These are phyloP conservation scores for Centropristis striata DNA, from an alignment of 2,113 vertebrate genomes.

Conservation along the genomic window DNA sequence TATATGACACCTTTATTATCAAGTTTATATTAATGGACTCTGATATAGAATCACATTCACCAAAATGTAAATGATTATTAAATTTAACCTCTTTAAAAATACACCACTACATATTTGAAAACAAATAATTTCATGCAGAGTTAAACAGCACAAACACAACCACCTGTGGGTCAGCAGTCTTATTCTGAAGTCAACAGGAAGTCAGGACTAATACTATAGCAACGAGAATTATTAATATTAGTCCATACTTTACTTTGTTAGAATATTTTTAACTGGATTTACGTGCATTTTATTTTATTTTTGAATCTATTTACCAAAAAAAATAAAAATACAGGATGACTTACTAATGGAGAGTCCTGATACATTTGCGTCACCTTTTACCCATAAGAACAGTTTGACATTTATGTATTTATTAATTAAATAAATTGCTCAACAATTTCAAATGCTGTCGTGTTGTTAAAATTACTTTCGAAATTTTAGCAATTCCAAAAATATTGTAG, in stretches of 20 bases:
- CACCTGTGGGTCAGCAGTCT: slow-evolving; percentile 60
- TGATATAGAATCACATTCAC: neutral
- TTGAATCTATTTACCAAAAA: neutral
- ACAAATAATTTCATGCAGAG: neutral
- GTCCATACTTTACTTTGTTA: neutral
- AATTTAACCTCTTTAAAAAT: neutral
- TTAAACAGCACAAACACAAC: slow-evolving; percentile 29
- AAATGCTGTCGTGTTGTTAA: neutral
- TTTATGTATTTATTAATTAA: neutral
- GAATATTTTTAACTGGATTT: neutral
- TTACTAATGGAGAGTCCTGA: neutral
- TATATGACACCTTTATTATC: neutral
- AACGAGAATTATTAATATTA: neutral
- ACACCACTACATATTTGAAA: neutral
- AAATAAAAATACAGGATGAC: neutral
- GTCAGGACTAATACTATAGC: neutral
- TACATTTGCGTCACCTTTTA: neutral
- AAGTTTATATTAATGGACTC: neutral
- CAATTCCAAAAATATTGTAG: neutral
- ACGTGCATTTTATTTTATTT: neutral
- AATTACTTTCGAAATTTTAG: neutral
- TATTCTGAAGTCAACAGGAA: neutral
- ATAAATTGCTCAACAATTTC: neutral
- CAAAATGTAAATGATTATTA: neutral
- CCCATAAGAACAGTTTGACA: neutral